Conservation (phyloP, 1,140 invertebrate genomes). For the Anastatus disparis region DNA sequence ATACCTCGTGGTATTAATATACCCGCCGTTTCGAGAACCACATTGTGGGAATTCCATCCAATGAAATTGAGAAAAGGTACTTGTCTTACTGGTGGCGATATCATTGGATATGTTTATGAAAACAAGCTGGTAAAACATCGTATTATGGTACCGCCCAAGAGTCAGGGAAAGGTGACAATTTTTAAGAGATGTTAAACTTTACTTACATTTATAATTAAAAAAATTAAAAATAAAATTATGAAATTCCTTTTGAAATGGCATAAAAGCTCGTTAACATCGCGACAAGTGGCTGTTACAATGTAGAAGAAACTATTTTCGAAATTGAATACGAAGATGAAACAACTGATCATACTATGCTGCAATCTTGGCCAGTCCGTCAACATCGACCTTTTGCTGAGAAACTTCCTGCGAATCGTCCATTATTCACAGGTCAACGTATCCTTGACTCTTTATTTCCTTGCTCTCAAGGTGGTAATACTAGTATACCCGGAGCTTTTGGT, state of each 20-base stretch:
- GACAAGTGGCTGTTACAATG: slow-evolving; percentile 76
- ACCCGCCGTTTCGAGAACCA: slow-evolving; percentile 68
- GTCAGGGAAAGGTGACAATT: slow-evolving; percentile 72
- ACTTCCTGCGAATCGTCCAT: slow-evolving; percentile 79
- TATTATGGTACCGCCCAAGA: slow-evolving; percentile 77
- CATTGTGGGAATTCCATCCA: slow-evolving; percentile 79
- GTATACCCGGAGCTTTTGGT: slow-evolving; percentile 86
- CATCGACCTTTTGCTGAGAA: slow-evolving; percentile 80
- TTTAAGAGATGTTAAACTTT: not conserved
- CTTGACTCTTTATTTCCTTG: slow-evolving; percentile 82
- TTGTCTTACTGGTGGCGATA: slow-evolving; percentile 81
- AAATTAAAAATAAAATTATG: not conserved
- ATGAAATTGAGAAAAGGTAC: slow-evolving; percentile 70
- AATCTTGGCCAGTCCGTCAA: slow-evolving; percentile 78
- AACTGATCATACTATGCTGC: slow-evolving; percentile 74
- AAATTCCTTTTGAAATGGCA: not conserved
- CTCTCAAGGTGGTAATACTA: slow-evolving; percentile 81
- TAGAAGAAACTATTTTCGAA: slow-evolving; percentile 78
- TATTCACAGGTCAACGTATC: slow-evolving; percentile 82
- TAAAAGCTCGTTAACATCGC: slow-evolving; percentile 72
- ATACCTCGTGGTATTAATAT: slow-evolving; percentile 84
- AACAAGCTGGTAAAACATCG: slow-evolving; percentile 81
- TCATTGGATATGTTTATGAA: slow-evolving; percentile 80
- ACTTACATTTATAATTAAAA: not conserved
- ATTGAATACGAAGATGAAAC: slow-evolving; percentile 81